Evolutionary conservation across 2,797 vertebrate species (phyloP).

Genomic region (Dromococcyx pavoninus): DNA sequence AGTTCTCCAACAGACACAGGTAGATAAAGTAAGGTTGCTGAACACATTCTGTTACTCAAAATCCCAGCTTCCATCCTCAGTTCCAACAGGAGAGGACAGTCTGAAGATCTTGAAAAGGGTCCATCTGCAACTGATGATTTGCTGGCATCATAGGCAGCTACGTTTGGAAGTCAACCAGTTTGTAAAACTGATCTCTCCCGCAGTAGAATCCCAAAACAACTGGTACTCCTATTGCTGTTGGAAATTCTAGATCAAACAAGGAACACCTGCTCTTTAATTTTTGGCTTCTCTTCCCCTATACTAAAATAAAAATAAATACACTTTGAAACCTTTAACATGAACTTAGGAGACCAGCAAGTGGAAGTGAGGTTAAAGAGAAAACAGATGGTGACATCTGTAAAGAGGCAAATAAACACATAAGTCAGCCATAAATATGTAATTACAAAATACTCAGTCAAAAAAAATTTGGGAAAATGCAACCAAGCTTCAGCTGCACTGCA

Average conservation of each 20-base stretch:
- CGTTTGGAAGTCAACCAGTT: conserved; percentile 39
- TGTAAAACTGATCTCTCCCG: conserved; percentile 36
- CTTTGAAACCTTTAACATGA: conserved; percentile 8
- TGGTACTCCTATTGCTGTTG: background rate
- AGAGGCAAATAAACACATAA: background rate
- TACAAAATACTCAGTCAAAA: background rate
- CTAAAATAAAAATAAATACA: conserved; percentile 30
- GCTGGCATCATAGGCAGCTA: background rate
- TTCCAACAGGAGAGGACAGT: background rate
- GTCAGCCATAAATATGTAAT: background rate
- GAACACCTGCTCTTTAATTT: conserved; percentile 48
- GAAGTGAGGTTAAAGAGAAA: conserved; percentile 26
- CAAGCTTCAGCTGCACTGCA: background rate
- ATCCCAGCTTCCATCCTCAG: background rate
- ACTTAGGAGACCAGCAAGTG: background rate
- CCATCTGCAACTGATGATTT: background rate
- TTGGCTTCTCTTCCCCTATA: background rate
- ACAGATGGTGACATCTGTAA: background rate
- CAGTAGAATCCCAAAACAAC: conserved; percentile 15
- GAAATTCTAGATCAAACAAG: conserved; percentile 22
- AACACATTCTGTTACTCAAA: background rate
- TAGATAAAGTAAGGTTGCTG: background rate
- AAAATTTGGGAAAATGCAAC: background rate
- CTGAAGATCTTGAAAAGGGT: background rate
- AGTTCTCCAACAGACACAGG: background rate